Evolutionary conservation across 2,888 invertebrate genomes (phyloP), one percentile per base, ranked within the genome.

Genomic region (Andrena chrysosceles): DNA sequence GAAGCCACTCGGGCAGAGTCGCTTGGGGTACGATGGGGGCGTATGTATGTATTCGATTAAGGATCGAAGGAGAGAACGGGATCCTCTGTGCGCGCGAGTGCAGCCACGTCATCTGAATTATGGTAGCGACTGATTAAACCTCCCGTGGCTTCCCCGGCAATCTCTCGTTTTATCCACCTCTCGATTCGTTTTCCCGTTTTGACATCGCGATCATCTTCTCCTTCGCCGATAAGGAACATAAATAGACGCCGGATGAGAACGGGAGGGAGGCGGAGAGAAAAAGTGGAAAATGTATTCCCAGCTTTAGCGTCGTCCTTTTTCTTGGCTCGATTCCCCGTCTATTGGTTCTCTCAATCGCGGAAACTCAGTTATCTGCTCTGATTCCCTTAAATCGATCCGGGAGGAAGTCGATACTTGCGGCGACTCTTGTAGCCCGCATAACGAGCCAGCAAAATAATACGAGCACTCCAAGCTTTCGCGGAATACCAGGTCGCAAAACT

Each of bases 311-410:
- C 54, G 62, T 77, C 63, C 80, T 76, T 70, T 74, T 84, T 80
- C 73, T 78, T 83, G 68, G 69, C 75, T 74, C 77, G 52, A 67
- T 76, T 66, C 79, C 78, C 71, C 67, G 78, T 78, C 78, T 68
- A 83, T 77, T 83, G 64, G 72, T 77, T 66, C 78, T 78, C 74
- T 66, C 33, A 54, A 76, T 73, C 77, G 71, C 72, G 72, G 81
- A 33, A 81, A 81, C 83, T 78, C 78, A 56, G 78, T 84, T 78
- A 74, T 77, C 69, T 59, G 83, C 67, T 78, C 78, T 67, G 83
- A 73, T 83, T 83, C 78, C 67, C 49, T 67, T 78, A 83, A 77
- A 82, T 82, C 82, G 83, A 82, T 72, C 83, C 64, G 72, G 20
- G 42, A 67, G 71, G 81, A 71, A 68, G 83, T 77, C 70, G 82